Conservation (phyloP, 30 jellyfish, hydroid and myxozoan species). For the Clytia hemisphaerica region DNA sequence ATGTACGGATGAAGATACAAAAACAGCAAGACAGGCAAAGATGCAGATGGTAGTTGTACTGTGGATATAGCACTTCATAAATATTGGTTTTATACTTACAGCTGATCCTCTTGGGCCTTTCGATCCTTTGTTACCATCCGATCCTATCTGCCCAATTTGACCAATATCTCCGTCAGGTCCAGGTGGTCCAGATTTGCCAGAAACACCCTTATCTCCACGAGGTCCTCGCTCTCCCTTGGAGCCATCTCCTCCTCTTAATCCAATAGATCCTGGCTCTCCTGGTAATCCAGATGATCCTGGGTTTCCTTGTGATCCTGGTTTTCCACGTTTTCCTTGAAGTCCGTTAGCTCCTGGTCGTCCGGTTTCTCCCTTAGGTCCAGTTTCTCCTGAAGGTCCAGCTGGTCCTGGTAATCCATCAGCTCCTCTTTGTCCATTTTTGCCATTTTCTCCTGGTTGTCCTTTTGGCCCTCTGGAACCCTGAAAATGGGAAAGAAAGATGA, state of each 20-base stretch:
- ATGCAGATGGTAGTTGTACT: neutral
- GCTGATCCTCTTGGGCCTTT: constrained; percentile 29
- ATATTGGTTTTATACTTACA: constrained; percentile 9
- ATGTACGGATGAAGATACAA: neutral
- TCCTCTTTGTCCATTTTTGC: constrained; percentile 62
- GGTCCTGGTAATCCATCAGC: constrained; percentile 72
- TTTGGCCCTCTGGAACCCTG: constrained; percentile 61
- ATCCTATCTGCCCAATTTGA: constrained; percentile 43
- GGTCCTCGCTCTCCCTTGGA: constrained; percentile 43
- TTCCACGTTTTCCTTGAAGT: constrained; percentile 51
- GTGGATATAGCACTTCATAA: neutral
- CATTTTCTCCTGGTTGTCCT: constrained; percentile 59
- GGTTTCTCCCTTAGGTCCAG: constrained; percentile 55
- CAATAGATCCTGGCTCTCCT: constrained; percentile 30
- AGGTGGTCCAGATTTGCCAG: constrained; percentile 34
- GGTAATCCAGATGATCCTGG: constrained; percentile 48
- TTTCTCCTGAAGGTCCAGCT: constrained; percentile 66
- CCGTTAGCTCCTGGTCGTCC: constrained; percentile 67
- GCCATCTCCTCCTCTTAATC: constrained; percentile 37
- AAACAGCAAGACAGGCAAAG: neutral
- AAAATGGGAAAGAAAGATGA: neutral
- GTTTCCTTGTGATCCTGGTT: constrained; percentile 63
- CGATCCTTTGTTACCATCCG: constrained; percentile 15
- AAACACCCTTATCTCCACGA: constrained; percentile 46
- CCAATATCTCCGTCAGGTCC: constrained; percentile 56